Conservation (phyloP, 2,888 invertebrate species). For the Mimas tiliae region DNA sequence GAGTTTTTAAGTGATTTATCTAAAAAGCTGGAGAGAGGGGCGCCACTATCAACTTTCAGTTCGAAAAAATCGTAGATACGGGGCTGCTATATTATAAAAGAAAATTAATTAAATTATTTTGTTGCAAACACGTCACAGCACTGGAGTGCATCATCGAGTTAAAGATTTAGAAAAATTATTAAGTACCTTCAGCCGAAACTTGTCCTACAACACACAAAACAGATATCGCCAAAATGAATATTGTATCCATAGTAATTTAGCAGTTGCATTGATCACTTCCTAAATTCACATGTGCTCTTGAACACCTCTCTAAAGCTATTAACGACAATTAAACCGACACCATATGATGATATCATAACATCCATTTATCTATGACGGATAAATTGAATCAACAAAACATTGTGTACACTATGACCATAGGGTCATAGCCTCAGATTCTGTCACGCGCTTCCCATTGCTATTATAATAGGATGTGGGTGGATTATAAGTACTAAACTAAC, state of each 20-base stretch:
- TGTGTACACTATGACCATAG: slow-evolving; percentile 48
- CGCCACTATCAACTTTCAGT: no score
- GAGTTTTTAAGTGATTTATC: no score
- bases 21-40: no score
- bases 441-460: slow-evolving; percentile 68
- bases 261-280: slow-evolving; percentile 46
- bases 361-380: slow-evolving; percentile 57
- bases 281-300: slow-evolving; percentile 57
- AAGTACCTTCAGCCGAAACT: slow-evolving; percentile 38
- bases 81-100: no score
- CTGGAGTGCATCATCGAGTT: background rate
- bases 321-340: slow-evolving; percentile 51
- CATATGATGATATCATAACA: slow-evolving; percentile 67
- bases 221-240: slow-evolving; percentile 42
- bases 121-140: background rate
- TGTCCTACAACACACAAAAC: slow-evolving; percentile 43
- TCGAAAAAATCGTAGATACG: no score
- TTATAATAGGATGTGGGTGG: slow-evolving; percentile 27
- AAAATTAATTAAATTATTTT: background rate
- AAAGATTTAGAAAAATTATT: no score
- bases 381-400: slow-evolving; percentile 65
- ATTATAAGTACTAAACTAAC: slow-evolving; percentile 3
- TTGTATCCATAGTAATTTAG: slow-evolving; percentile 43
- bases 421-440: slow-evolving; percentile 46
- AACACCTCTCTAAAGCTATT: slow-evolving; percentile 56